Base-by-base conservation (phyloP, 2,113 vertebrate genomes). In the Aythya baeri region DNA sequence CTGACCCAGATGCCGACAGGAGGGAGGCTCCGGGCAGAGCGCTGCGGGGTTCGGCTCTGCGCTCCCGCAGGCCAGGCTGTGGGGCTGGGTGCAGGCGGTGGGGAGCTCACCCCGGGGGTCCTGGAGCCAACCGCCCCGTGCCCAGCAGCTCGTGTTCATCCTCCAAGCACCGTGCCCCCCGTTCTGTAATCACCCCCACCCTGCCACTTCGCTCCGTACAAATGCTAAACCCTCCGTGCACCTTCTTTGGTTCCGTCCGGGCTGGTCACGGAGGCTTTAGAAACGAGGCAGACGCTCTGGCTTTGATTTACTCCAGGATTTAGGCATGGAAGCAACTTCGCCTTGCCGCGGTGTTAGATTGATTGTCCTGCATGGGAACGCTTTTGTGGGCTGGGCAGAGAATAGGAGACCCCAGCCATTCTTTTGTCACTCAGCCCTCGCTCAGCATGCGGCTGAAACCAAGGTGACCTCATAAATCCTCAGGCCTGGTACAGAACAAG, bases 351-450 rank as follows among this genome's bases (percentile, higher is more conserved):
- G 23, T 13, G 26, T 50, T 34, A 34, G 61, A 59, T 5, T 2
- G 11, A n/a, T 4, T 7, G 2, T 29, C 29, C 20, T 6, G 16
- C 4, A 0, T 2, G 2, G 38, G n/a, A 11, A 25, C 23, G 5
- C 21, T 2, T 11, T 16, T 2, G 17, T 29, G 55, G 18, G 25
- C 38, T 26, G 15, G 16, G 5, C 43, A 23, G 54, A 7, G 49
- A 25, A 2, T 5, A 5, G 68, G 62, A 36, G 23, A 63, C 23
- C 61, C 46, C 11, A 59, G 50, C 17, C 54, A 6, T 41, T 59
- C 52, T 25, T 18, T 31, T 61, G 61, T 50, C 5, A 7, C 59
- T 31, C 58, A 6, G 58, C 41, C 67, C 76, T 34, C 14, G 31
- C 78, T 31, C 54, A 6, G 70, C 9, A 0, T 18, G 13, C 2